phyloP scores from a whole-genome alignment of 1,140 invertebrate species.

The Cyclina sinensis region DNA sequence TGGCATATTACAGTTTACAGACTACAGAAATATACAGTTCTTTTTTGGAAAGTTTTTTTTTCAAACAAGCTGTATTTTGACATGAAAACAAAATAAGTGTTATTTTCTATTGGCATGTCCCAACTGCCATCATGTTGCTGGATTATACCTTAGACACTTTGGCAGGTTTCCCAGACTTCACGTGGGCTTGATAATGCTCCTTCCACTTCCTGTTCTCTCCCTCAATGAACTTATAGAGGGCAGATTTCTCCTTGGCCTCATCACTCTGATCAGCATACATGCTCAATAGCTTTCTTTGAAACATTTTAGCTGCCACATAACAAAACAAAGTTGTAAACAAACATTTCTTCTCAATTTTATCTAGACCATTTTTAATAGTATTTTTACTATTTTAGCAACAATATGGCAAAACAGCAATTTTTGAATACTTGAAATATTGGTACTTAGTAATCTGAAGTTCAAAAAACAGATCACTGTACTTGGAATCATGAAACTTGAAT shows the following conservation, averaged over 20 bases:
- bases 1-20: no score
- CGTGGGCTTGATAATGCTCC: not conserved
- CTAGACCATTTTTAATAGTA: no score
- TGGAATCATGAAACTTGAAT: no score
- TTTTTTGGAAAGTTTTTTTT: not conserved
- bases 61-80: not conserved
- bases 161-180: not conserved
- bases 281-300: not conserved
- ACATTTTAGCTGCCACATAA: conserved; percentile 4
- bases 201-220: conserved; percentile 10
- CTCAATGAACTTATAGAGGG: not conserved
- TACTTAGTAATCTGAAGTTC: no score
- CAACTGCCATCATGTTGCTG: not conserved
- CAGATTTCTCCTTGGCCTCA: not conserved
- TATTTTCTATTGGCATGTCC: not conserved
- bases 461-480: no score
- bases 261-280: not conserved
- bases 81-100: not conserved
- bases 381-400: no score
- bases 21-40: not conserved
- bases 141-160: conserved; percentile 2
- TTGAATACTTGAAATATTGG: no score
- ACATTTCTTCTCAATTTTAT: no score
- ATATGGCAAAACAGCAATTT: no score
- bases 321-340: not conserved